Percentiles rank a stretch among this genome's conserved stretches.
phyloP scores from a whole-genome alignment of 2,888 invertebrate genomes.

The Apamea monoglypha region DNA sequence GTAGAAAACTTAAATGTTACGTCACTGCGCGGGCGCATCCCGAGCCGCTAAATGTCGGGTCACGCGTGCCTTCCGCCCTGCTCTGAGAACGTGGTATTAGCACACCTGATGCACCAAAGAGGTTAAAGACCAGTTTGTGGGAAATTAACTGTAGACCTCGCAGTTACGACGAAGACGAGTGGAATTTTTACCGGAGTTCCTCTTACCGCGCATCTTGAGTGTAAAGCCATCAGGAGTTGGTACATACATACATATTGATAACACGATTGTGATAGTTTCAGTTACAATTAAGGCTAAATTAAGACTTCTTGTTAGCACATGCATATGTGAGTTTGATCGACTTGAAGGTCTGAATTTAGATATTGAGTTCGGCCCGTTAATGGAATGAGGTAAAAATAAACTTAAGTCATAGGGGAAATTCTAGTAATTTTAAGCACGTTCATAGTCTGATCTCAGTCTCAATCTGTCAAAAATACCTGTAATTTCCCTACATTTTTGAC shows the following conservation, averaged over 20 bases:
- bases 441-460: too few species aligned
- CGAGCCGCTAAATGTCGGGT: constrained; percentile 78
- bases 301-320: constrained; percentile 14
- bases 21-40: constrained; percentile 77
- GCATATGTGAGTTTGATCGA: constrained; percentile 2
- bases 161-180: constrained; percentile 9
- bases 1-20: constrained; percentile 64
- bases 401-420: too few species aligned
- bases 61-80: constrained; percentile 79
- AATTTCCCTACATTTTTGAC: too few species aligned
- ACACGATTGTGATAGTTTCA: constrained; percentile 50
- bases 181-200: constrained; percentile 35
- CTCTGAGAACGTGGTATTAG: constrained; percentile 81
- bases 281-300: constrained; percentile 36
- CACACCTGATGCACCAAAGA: constrained; percentile 57
- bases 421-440: too few species aligned
- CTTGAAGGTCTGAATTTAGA: constrained; percentile 6
- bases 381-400: background rate
- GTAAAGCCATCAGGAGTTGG: background rate
- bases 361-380: background rate
- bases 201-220: constrained; percentile 12
- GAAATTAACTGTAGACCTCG: constrained; percentile 45
- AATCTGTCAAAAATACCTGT: too few species aligned
- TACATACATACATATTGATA: constrained; percentile 48
- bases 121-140: constrained; percentile 51